These are phyloP conservation scores for Drosophila murphyi DNA, from an alignment of 1,140 invertebrate genomes.

Conservation along the genomic window DNA sequence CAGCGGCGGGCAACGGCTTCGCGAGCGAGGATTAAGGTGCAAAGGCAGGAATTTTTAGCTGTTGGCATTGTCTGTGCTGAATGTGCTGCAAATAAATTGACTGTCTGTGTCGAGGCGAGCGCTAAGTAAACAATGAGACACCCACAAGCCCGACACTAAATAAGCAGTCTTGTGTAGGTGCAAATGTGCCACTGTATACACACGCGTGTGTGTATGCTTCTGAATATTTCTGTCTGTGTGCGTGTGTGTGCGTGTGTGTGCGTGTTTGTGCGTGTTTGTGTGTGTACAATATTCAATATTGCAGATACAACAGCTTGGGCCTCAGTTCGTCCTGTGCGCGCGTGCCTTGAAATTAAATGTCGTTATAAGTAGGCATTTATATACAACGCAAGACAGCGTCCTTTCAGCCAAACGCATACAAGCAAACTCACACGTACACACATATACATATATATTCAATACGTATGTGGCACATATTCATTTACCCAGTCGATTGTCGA, in stretches of 20 bases:
- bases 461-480: constrained; percentile 45
- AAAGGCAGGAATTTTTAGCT: constrained; percentile 66
- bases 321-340: constrained; percentile 53
- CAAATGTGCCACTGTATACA: constrained; percentile 47
- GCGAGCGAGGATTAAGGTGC: constrained; percentile 64
- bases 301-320: constrained; percentile 57
- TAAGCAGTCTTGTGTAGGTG: constrained; percentile 72
- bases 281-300: constrained; percentile 75
- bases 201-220: constrained; percentile 12
- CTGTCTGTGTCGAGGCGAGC: constrained; percentile 55
- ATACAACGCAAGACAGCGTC: constrained; percentile 59
- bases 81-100: constrained; percentile 81
- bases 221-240: constrained; percentile 7
- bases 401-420: constrained; percentile 4
- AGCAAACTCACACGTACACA: constrained; percentile 19
- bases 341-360: constrained; percentile 82
- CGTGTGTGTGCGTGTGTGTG: constrained; percentile 32
- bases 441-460: constrained; percentile 16
- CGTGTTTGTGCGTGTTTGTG: constrained; percentile 16
- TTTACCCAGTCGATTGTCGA: constrained; percentile 46
- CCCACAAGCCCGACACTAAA: constrained; percentile 57
- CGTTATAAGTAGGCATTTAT: constrained; percentile 81
- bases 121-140: constrained; percentile 63
- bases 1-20: constrained; percentile 1
- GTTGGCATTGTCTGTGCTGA: constrained; percentile 42